These are phyloP conservation scores for Pelecanoides urinatrix DNA, from an alignment of 2,113 vertebrate genomes.

Conservation along the genomic window DNA sequence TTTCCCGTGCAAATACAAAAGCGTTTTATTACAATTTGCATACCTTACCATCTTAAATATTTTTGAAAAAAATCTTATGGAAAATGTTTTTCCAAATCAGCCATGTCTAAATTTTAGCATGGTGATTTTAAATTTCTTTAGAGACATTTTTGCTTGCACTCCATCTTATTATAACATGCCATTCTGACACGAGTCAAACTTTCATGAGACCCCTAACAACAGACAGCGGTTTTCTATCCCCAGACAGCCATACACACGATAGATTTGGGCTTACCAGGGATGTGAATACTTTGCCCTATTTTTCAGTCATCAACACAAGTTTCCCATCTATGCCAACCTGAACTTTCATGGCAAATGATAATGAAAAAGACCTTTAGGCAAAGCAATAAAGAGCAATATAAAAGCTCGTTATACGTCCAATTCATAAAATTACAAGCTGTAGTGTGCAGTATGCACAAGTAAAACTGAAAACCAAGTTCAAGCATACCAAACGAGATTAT, in stretches of 20 bases:
- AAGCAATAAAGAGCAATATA: not conserved
- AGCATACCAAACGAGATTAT: not conserved
- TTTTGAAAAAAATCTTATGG: not conserved
- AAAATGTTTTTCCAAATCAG: not conserved
- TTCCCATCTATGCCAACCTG: not conserved
- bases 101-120: not conserved
- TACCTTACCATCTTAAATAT: not conserved
- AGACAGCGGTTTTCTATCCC: not conserved
- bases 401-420: not conserved
- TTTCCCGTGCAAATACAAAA: not conserved
- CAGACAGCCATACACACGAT: not conserved
- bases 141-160: not conserved
- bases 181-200: not conserved
- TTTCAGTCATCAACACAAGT: not conserved
- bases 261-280: not conserved
- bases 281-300: not conserved
- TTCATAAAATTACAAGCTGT: not conserved
- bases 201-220: not conserved
- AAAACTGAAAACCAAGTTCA: conserved; percentile 10
- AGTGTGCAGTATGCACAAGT: not conserved
- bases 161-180: not conserved
- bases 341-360: not conserved
- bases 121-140: not conserved
- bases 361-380: not conserved
- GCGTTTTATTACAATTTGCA: not conserved